Evolutionary conservation across 2,888 invertebrate genomes (phyloP), one percentile per base, ranked within the genome.

Genomic region (Azorinus chamasolen): DNA sequence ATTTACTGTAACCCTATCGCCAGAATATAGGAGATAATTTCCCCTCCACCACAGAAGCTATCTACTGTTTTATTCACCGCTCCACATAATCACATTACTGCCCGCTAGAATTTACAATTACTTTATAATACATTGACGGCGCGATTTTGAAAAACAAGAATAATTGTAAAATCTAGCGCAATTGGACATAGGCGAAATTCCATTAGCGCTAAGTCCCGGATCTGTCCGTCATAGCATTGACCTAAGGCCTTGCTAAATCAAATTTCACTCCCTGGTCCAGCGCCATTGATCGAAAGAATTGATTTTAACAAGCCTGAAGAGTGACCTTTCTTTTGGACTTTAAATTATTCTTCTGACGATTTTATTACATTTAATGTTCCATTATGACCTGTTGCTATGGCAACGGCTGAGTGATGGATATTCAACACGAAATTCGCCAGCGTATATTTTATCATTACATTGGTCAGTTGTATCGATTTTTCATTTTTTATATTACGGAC

Each of bases 291-390:
- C 73, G 63, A 37, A 55, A 54, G 61, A 81, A 81, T 81, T 81
- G 81, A 81, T 81, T 81, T 81, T 75, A 81, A 81, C 81, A 68
- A 62, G 57, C 63, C 48, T 50, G 41, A 32, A 37, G 57, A 65
- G 50, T 78, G 81, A 81, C 81, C 81, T 77, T 78, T 78, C 81
- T 77, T 81, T 77, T 81, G 58, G 81, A 74, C 66, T 74, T 81
- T 74, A 81, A 81, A 81, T 81, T 81, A 81, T 81, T 75, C 81
- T 71, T 81, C 77, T 77, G 77, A 74, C 81, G 71, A 81, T 81
- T 81, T 81, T 81, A 81, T 81, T 81, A 81, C 81, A 81, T 81
- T 81, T 81, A 78, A 81, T 78, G 81, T 81, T 81, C 81, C 77
- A 81, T 78, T 81, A 81, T 78, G 77, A 75, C 71, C 74, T 39